Conservation (phyloP, 1,140 invertebrate species). For the Pachypeltis micranthus region DNA sequence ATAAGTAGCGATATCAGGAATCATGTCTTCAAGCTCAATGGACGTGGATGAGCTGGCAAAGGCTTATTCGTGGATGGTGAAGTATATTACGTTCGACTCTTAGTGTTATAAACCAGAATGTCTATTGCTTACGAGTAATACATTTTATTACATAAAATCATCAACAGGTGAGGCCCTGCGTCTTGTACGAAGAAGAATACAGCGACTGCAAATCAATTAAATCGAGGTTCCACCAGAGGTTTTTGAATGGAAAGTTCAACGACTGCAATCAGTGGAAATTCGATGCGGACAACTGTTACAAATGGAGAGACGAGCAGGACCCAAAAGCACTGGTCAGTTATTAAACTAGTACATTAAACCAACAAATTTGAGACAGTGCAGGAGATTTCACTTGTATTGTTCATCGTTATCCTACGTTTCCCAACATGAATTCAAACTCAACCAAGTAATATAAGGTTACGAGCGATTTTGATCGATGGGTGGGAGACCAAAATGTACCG, state of each 20-base stretch:
- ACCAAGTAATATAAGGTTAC: too few relatives aligned
- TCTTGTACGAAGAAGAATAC: conserved; percentile 63
- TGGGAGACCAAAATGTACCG: too few relatives aligned
- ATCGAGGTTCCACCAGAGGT: conserved; percentile 74
- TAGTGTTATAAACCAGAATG: neutral
- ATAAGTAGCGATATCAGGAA: too few relatives aligned
- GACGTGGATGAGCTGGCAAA: neutral
- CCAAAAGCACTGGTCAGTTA: conserved; percentile 49
- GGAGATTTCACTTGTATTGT: too few relatives aligned
- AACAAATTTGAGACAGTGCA: too few relatives aligned
- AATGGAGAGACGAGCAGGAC: conserved; percentile 51
- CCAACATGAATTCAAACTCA: too few relatives aligned
- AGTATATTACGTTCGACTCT: neutral
- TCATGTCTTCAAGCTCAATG: neutral
- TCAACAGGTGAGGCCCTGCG: conserved; percentile 53
- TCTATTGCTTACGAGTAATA: neutral
- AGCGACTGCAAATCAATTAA: conserved; percentile 58
- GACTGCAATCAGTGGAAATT: conserved; percentile 68
- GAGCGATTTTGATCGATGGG: too few relatives aligned
- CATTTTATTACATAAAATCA: neutral
- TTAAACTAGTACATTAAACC: neutral
- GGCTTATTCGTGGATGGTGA: neutral
- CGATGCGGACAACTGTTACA: conserved; percentile 60
- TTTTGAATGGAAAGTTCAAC: conserved; percentile 53
- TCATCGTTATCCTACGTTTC: too few relatives aligned